phyloP scores from a whole-genome alignment of 2,888 invertebrate species.

The Orchesellides sinensis region DNA sequence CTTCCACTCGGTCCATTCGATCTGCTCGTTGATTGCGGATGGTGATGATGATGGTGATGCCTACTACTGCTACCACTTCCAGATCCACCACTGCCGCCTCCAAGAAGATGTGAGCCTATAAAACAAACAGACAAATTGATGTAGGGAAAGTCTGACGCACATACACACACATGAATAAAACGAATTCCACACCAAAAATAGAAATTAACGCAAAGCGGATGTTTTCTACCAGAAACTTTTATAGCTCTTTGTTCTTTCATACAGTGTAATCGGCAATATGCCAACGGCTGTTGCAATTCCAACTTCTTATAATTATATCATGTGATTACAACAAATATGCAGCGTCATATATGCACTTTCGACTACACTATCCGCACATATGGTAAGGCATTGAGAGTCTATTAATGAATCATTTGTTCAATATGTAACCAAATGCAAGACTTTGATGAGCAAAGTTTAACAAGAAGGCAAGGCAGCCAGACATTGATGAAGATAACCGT shows the following conservation, averaged over 20 bases:
- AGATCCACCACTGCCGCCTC: constrained; percentile 56
- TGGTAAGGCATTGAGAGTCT: not conserved
- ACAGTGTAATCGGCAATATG: constrained; percentile 15
- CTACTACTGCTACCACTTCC: constrained; percentile 31
- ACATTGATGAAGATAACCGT: not conserved
- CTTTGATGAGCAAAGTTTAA: no score
- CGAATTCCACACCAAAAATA: constrained; percentile 25
- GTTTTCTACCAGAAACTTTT: not conserved
- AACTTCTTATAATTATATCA: no score
- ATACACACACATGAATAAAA: not conserved
- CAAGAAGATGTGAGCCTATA: constrained; percentile 67
- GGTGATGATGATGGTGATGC: constrained; percentile 41
- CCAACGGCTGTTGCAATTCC: constrained; percentile 4
- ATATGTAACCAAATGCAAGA: not conserved
- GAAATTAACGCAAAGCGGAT: not conserved
- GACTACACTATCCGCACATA: not conserved
- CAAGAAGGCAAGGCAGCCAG: not conserved
- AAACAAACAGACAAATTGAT: not conserved
- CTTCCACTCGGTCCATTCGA: constrained; percentile 67
- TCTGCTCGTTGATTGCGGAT: constrained; percentile 60
- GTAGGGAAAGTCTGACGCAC: not conserved
- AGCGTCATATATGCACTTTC: not conserved
- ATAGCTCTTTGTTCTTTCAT: not conserved
- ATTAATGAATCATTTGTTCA: not conserved
- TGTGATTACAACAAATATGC: not conserved